A percentile compares a stretch with the other conserved stretches of the same genome.
These are phyloP conservation scores for Aurelia coerulea DNA, from an alignment of 30 jellyfish, hydroid and myxozoan genomes.

Conservation along the genomic window DNA sequence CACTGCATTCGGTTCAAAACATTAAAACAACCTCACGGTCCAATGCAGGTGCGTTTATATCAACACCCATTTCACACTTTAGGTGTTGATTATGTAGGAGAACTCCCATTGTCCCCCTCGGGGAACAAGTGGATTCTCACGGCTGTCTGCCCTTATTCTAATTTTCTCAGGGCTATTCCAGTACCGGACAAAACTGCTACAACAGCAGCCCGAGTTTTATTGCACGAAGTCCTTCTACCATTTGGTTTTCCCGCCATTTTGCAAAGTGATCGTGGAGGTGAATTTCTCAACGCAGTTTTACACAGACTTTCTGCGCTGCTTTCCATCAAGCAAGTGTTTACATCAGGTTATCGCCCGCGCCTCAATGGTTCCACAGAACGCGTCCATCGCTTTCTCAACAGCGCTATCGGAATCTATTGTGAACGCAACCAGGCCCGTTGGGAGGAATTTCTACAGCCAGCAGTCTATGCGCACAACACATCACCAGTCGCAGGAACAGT, in stretches of 20 bases:
- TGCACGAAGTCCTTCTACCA: constrained; percentile 25
- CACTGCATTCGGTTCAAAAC: constrained; percentile 33
- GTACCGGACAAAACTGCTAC: constrained; percentile 43
- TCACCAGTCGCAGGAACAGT: constrained; percentile 28
- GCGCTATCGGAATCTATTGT: constrained; percentile 47
- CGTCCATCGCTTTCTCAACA: constrained; percentile 42
- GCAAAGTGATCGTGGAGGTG: constrained; percentile 64
- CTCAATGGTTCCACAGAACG: constrained; percentile 57
- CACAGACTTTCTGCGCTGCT: constrained; percentile 7
- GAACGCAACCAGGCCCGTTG: constrained; percentile 17
- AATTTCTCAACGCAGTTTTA: constrained; percentile 20
- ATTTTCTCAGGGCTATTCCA: constrained; percentile 57
- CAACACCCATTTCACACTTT: constrained; percentile 55
- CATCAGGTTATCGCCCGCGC: constrained; percentile 58
- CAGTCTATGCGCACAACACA: constrained; percentile 60
- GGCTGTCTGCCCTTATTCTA: constrained; percentile 48
- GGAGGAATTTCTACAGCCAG: constrained; percentile 53
- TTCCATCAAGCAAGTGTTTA: not conserved
- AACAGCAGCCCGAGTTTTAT: constrained; percentile 33
- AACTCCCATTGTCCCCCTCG: constrained; percentile 34
- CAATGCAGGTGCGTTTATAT: constrained; percentile 36
- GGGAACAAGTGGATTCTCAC: constrained; percentile 57
- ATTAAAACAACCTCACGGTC: constrained; percentile 53
- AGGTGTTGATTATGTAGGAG: constrained; percentile 57
- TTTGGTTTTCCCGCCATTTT: constrained; percentile 49